A percentile compares a stretch with the other conserved stretches of the same genome.
Evolutionary conservation across 2,888 invertebrate species (phyloP).

Genomic region (Lasioglossum vierecki): DNA sequence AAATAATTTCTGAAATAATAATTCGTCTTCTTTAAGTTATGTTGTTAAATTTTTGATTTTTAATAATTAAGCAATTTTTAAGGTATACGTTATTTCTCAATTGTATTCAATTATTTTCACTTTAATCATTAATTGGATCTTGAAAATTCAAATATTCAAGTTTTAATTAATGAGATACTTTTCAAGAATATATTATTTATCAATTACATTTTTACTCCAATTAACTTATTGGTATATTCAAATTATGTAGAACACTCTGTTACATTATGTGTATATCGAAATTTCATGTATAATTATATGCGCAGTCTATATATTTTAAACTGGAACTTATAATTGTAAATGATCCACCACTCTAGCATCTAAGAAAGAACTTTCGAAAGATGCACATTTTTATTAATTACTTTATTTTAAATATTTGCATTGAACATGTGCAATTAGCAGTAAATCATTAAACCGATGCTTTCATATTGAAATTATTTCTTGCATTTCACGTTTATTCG

Average conservation of each 20-base stretch:
- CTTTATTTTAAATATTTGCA: conserved; percentile 45
- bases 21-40: background rate
- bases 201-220: background rate
- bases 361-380: conserved; percentile 8
- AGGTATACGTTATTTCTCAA: background rate
- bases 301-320: conserved; percentile 15
- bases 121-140: background rate
- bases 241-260: conserved; percentile 11
- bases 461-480: background rate
- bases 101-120: background rate
- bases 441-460: conserved; percentile 27
- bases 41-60: background rate
- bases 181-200: conserved; percentile 9
- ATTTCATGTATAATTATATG: background rate
- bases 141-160: background rate
- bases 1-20: background rate
- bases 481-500: conserved; percentile 18
- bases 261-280: conserved; percentile 1
- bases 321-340: conserved; percentile 18
- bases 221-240: background rate
- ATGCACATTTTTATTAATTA: conserved; percentile 23
- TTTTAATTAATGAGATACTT: background rate
- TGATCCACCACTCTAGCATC: conserved; percentile 9
- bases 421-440: conserved; percentile 37
- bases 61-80: background rate